phyloP scores from a whole-genome alignment of 2,888 invertebrate species.

The Bombyx huttoni region DNA sequence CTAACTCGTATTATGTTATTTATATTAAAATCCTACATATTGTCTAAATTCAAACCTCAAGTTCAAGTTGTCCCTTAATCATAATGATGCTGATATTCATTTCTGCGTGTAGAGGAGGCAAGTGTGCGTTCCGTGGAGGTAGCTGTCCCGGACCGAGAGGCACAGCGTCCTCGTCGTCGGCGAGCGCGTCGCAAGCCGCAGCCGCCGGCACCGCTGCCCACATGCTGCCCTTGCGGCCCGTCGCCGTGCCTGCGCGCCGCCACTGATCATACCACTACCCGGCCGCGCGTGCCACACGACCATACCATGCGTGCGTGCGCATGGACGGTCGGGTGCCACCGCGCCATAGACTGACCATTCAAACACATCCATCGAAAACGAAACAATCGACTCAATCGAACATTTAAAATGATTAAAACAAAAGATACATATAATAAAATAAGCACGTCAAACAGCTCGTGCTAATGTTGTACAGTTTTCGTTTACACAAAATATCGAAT shows the following conservation, averaged over 20 bases:
- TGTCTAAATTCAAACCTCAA: conserved; percentile 72
- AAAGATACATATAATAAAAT: conserved; percentile 54
- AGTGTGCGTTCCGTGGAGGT: conserved; percentile 81
- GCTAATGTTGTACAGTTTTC: conserved; percentile 56
- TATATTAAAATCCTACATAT: too few species aligned
- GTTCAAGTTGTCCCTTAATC: conserved; percentile 92
- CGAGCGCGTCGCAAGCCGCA: conserved; percentile 42
- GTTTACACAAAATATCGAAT: conserved; percentile 48
- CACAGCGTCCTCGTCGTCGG: conserved; percentile 60
- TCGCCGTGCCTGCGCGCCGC: conserved; percentile 57
- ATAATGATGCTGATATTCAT: conserved; percentile 90
- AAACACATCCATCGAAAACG: conserved; percentile 10
- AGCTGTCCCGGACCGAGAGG: conserved; percentile 86
- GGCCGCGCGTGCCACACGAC: conserved; percentile 2
- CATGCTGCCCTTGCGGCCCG: conserved; percentile 71
- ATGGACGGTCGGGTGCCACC: conserved; percentile 1
- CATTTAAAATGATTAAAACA: conserved; percentile 52
- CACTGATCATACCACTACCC: conserved; percentile 25
- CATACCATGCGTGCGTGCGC: background rate
- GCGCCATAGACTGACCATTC: conserved; percentile 4
- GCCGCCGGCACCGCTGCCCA: conserved; percentile 67
- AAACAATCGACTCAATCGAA: conserved; percentile 59
- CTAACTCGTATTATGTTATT: too few species aligned
- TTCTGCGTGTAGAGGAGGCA: conserved; percentile 82
- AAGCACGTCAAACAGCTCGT: conserved; percentile 72